phyloP scores from a whole-genome alignment of 2,888 invertebrate species.

The Oscheius onirici region DNA sequence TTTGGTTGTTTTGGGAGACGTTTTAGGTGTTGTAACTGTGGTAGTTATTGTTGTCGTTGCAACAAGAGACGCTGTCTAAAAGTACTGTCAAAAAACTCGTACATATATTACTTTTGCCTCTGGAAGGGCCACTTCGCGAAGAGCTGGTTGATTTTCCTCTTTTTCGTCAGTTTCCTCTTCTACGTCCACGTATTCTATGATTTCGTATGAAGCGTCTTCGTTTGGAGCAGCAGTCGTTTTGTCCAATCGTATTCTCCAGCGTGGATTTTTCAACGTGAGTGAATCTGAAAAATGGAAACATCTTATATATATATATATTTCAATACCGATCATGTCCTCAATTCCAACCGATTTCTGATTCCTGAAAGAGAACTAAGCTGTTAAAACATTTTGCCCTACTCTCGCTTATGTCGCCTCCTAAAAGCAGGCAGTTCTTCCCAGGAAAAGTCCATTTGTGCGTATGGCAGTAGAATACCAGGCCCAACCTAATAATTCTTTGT shows the following conservation, averaged over 20 bases:
- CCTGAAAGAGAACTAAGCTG: background rate
- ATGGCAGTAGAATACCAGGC: conserved; percentile 27
- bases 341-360: background rate
- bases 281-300: background rate
- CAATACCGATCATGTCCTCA: conserved; percentile 8
- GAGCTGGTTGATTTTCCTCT: conserved; percentile 4
- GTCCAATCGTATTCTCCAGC: conserved; percentile 20
- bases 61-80: background rate
- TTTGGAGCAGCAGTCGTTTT: background rate
- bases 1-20: background rate
- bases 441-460: conserved; percentile 17
- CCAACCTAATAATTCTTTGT: conserved; percentile 1
- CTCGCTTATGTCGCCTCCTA: background rate
- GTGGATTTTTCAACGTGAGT: conserved; percentile 8
- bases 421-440: conserved; percentile 15
- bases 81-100: background rate
- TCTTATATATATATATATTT: background rate
- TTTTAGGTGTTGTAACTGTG: background rate
- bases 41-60: background rate
- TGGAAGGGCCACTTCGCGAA: background rate
- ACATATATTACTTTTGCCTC: background rate
- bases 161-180: conserved; percentile 20
- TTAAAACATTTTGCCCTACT: background rate
- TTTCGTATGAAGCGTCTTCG: conserved; percentile 21
- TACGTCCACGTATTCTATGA: conserved; percentile 25